A percentile compares a stretch with the other conserved stretches of the same genome.
phyloP scores from a whole-genome alignment of 2,888 invertebrate genomes.

The Caenorhabditis afra region DNA sequence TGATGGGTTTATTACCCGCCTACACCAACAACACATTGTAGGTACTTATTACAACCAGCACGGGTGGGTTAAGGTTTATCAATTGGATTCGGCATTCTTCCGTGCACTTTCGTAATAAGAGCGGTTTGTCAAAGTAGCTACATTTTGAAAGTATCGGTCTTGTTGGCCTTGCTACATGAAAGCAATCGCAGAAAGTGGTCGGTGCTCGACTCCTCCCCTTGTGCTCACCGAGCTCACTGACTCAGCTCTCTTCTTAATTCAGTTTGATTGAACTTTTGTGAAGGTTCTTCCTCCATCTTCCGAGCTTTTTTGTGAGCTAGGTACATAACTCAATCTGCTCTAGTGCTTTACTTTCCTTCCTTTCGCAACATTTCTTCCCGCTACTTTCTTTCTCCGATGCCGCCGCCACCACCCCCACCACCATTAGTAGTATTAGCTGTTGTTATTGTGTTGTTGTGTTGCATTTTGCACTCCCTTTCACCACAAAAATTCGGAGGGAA shows the following conservation, averaged over 20 bases:
- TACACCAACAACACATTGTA: constrained; percentile 38
- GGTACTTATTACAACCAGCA: constrained; percentile 53
- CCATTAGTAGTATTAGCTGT: constrained; percentile 46
- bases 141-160: too few relatives aligned
- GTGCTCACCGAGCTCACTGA: not conserved
- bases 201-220: not conserved
- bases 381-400: not conserved
- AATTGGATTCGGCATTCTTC: constrained; percentile 1
- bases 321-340: not conserved
- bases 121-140: not conserved
- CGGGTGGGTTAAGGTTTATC: constrained; percentile 43
- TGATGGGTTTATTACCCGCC: constrained; percentile 45
- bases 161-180: too few relatives aligned
- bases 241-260: not conserved
- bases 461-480: constrained; percentile 15
- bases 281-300: not conserved
- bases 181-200: too few relatives aligned
- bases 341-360: not conserved
- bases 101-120: constrained; percentile 23
- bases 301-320: not conserved
- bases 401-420: not conserved
- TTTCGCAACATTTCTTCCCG: not conserved
- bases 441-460: constrained; percentile 39
- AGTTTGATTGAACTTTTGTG: not conserved
- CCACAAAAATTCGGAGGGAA: constrained; percentile 21